Evolutionary conservation across 2,113 vertebrate species (phyloP), one percentile per base, ranked within the genome.

Genomic region (Choloepus hoffmanni): DNA sequence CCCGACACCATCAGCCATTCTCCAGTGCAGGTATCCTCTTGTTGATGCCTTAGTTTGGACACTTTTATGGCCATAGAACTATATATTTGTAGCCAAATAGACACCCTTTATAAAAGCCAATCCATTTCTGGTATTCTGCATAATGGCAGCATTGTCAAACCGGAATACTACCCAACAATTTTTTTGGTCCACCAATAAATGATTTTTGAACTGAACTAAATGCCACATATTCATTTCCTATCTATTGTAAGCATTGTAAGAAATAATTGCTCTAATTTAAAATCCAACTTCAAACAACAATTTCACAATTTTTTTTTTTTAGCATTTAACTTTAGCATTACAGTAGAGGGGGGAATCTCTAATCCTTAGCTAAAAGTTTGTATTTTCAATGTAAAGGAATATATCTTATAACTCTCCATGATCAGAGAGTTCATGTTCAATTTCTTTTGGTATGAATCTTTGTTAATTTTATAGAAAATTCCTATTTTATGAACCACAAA

Each of bases 401-500:
- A 10, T 89, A 40, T 78, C 10, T 73, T 73, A 28, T 55, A 77
- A 10, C 1, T 36, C 28, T 93, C 43, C 0, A 81, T 62, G 48
- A 10, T 86, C 48, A 67, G 28, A 45, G 82, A 72, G 16, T 50
- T 77, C 33, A 40, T 33, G 16, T 73, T 85, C 24, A 89, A 76
- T 94, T 79, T 89, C 72, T 14, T 28, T 91, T 89, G 14, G 48
- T 60, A 89, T 79, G n/a, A 72, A 72, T 83, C n/a, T 67, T 78
- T 72, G 7, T 89, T 83, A 86, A 45, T 6, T 92, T 89, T 48
- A 68, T 79, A 30, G 26, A 73, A 78, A 96, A 73, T 2, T 0
- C 16, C 11, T 68, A 26, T 67, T 62, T 95, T 65, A 53, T 40
- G 55, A 60, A 48, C 30, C n/a, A 92, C 16, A 3, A n/a, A 18